These are phyloP conservation scores for Anthoscopus minutus DNA, from an alignment of 2,113 vertebrate genomes.

Conservation along the genomic window DNA sequence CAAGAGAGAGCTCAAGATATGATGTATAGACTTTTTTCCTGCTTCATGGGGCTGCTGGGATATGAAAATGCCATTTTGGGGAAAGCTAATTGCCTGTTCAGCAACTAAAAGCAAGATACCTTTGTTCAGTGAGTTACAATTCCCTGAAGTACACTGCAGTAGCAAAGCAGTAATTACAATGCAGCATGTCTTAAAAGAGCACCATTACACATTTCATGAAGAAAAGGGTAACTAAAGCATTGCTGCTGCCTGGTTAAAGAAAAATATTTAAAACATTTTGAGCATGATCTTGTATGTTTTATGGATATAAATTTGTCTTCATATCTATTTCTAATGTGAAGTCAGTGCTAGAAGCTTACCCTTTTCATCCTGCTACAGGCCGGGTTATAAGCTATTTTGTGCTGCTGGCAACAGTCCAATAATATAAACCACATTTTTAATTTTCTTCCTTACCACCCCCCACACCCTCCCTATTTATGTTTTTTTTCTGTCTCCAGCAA, in stretches of 20 bases:
- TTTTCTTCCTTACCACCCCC: background rate
- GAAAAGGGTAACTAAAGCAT: conserved; percentile 15
- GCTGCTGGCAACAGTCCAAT: background rate
- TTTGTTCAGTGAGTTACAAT: conserved; percentile 48
- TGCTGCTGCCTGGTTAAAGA: background rate
- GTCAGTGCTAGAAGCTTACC: background rate
- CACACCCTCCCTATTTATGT: rapidly evolving
- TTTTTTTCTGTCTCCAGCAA: background rate
- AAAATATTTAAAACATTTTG: conserved; percentile 2
- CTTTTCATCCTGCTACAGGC: background rate
- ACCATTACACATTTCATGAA: conserved; percentile 8
- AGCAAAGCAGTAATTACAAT: conserved; percentile 45
- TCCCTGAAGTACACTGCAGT: conserved; percentile 20
- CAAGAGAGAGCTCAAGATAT: background rate
- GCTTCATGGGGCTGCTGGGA: background rate
- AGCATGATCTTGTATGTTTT: background rate
- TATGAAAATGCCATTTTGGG: conserved; percentile 27
- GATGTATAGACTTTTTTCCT: background rate
- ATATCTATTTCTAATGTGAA: background rate
- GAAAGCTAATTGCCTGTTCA: conserved; percentile 46
- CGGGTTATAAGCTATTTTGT: background rate
- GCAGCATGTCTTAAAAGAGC: conserved; percentile 43
- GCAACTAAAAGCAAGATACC: conserved; percentile 52
- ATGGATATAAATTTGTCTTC: background rate
- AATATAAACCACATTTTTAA: conserved; percentile 1